Percentiles rank a stretch among this genome's conserved stretches.
These are phyloP conservation scores for Macrobrachium rosenbergii DNA, from an alignment of 1,140 invertebrate genomes.

Conservation along the genomic window DNA sequence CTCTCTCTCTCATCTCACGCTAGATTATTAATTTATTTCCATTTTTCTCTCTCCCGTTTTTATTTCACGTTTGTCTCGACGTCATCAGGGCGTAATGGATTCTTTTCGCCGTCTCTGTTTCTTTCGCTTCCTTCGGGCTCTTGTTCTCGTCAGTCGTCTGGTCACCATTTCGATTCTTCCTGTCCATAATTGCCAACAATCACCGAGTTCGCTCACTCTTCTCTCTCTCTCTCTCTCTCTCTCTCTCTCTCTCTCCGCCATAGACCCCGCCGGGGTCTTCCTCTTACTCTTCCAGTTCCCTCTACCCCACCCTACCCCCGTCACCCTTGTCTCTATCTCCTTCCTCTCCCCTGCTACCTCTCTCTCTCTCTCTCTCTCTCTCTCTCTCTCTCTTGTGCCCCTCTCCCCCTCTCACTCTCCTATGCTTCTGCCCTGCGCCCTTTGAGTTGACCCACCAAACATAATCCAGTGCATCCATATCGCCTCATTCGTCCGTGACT, in stretches of 20 bases:
- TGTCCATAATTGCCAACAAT: not conserved
- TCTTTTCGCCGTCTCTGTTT: too few species aligned
- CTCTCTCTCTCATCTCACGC: too few species aligned
- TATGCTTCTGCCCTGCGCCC: constrained; percentile 12
- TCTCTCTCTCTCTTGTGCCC: not conserved
- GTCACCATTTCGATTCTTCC: not conserved
- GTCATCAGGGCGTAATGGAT: too few species aligned
- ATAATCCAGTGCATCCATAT: constrained; percentile 45
- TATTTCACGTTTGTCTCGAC: too few species aligned
- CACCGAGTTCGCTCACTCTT: too few species aligned
- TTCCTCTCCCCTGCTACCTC: not conserved
- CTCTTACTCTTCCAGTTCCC: not conserved
- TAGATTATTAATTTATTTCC: too few species aligned
- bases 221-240: not conserved
- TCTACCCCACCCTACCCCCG: not conserved
- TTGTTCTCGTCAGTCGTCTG: not conserved
- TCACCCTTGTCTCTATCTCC: not conserved
- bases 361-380: not conserved
- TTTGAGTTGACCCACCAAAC: constrained; percentile 60
- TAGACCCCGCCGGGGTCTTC: not conserved
- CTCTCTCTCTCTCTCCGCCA: not conserved
- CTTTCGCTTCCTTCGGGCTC: too few species aligned
- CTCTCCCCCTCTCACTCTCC: not conserved
- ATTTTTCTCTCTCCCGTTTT: too few species aligned
- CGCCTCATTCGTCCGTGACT: not conserved